These are phyloP conservation scores for Agriopis leucophaearia DNA, from an alignment of 2,888 invertebrate genomes.

Conservation along the genomic window DNA sequence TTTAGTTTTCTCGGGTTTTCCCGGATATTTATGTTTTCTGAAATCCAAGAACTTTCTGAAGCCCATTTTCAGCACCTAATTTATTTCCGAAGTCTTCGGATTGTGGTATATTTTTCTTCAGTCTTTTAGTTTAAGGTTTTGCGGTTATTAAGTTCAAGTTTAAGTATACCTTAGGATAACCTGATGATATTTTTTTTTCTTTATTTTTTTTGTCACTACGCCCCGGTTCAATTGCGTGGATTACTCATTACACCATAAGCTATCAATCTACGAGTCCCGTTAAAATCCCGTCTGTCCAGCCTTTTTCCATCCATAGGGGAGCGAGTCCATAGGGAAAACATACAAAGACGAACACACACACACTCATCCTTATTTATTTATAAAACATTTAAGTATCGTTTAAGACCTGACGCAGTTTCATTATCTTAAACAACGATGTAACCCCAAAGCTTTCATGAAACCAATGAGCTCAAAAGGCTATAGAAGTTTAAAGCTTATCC, in stretches of 20 bases:
- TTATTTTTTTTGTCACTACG: no score
- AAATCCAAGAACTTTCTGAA: conserved; percentile 43
- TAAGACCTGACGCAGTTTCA: background rate
- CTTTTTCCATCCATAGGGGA: no score
- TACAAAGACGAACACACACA: background rate
- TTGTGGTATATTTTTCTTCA: conserved; percentile 25
- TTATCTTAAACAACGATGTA: conserved; percentile 24
- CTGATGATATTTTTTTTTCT: background rate
- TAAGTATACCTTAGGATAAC: conserved; percentile 3
- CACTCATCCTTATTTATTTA: background rate
- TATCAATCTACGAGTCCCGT: no score
- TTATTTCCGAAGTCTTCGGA: conserved; percentile 37
- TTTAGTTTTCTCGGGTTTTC: conserved; percentile 27
- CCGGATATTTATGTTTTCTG: conserved; percentile 47
- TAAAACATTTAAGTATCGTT: background rate
- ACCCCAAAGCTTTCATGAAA: conserved; percentile 13
- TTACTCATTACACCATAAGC: no score
- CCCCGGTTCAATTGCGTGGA: no score
- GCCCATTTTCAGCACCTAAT: conserved; percentile 44
- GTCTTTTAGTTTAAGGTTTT: conserved; percentile 9
- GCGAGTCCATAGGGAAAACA: background rate
- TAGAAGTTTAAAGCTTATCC: conserved; percentile 25
- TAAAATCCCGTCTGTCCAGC: no score
- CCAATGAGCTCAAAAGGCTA: conserved; percentile 18
- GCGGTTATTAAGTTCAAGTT: no score